Evolutionary conservation across 2,113 vertebrate genomes (phyloP).

Genomic region (Piaya cayana): DNA sequence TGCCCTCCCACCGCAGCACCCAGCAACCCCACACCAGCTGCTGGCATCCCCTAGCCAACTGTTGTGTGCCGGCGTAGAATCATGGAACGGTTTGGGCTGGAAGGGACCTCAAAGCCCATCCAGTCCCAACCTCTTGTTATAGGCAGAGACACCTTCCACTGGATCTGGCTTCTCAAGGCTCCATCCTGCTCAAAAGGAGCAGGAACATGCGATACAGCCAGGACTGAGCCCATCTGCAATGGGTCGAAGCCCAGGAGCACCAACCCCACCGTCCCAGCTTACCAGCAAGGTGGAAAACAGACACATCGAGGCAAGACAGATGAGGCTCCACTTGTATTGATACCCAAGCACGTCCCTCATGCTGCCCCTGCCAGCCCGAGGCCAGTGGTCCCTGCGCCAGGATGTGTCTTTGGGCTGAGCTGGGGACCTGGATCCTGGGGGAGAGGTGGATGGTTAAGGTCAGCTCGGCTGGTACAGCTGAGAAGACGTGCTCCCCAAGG

Average conservation of each 20-base stretch:
- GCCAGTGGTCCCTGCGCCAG: not conserved
- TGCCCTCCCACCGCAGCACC: fast-evolving
- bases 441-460: not conserved
- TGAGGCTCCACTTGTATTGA: not conserved
- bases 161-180: no score
- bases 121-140: no score
- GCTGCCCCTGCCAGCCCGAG: not conserved
- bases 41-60: no score
- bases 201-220: fast-evolving
- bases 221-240: fast-evolving
- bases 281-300: constrained; percentile 33
- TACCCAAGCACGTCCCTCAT: not conserved
- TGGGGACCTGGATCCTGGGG: not conserved
- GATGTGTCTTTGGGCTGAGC: not conserved
- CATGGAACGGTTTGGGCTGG: no score
- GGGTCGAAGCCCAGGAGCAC: not conserved
- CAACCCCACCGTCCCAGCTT: not conserved
- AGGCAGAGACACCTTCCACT: no score
- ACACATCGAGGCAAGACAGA: constrained; percentile 20
- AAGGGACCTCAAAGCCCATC: no score
- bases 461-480: fast-evolving
- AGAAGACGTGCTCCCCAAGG: not conserved
- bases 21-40: fast-evolving
- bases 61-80: no score
- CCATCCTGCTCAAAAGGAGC: not conserved